Evolutionary conservation across 2,888 invertebrate genomes (phyloP), one percentile per base, ranked within the genome.

Genomic region (Parascotia fuliginaria): DNA sequence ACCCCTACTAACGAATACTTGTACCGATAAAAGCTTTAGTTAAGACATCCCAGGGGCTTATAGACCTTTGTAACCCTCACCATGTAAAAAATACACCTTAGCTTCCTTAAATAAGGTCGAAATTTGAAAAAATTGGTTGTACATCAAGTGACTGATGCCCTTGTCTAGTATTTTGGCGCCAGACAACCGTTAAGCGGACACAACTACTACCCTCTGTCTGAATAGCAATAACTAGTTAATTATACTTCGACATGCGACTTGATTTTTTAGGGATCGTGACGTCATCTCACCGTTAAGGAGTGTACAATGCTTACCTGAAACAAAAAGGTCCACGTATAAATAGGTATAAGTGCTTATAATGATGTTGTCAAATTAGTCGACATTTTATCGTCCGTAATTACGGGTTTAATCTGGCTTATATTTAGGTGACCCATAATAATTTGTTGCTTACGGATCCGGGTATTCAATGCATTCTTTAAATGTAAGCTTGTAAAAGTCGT

Each of bases 131-230:
- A 15, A 5, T 9, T 36, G 28, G 45, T 33, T 15, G 39, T 55
- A n/a, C n/a, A 37, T 58, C 40, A 63, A 65, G 56, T 68, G 66
- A 71, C 71, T 64, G 65, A 49, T 61, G 75, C 73, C 73, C 50
- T 39, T 55, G 77, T 73, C 74, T 73, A 78, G 74, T 73, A 77
- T 81, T 81, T 82, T 79, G 87, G 87, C 87, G 87, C 87, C 87
- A 87, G 81, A 78, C 79, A 77, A 79, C 78, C 73, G 80, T 83
- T 83, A 75, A 84, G 73, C 70, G 65, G 65, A 55, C 60, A 39
- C 60, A 49, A n/a, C n/a, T n/a, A 60, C 63, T 70, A 74, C 65
- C 72, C 75, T 72, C 71, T 76, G 76, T 77, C 69, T 69, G 72
- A 63, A 70, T 69, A 71, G 59, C 59, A 64, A 60, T 63, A 65